These are phyloP conservation scores for Myiopsitta monachus DNA, from an alignment of 2,113 vertebrate genomes.

Conservation along the genomic window DNA sequence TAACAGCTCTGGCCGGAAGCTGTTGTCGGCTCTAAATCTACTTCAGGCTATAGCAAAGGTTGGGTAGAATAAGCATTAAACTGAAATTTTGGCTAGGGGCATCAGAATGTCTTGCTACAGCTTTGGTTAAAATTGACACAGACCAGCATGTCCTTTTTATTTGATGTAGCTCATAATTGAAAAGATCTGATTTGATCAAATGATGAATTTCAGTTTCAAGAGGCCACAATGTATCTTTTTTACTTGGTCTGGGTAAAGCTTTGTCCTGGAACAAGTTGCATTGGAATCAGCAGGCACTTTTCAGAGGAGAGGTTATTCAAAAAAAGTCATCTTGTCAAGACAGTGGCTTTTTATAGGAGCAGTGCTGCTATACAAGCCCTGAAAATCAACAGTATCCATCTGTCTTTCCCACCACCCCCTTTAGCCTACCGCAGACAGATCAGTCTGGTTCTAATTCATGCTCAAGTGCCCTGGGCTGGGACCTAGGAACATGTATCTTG, in stretches of 20 bases:
- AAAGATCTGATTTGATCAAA: not conserved
- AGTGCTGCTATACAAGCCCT: not conserved
- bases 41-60: not conserved
- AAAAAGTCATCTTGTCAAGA: fast-evolving
- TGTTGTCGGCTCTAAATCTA: not conserved
- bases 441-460: not conserved
- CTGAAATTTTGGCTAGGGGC: not conserved
- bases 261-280: not conserved
- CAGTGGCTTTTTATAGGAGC: not conserved
- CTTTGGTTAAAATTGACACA: not conserved
- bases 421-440: not conserved
- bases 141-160: not conserved
- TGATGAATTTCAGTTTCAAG: not conserved
- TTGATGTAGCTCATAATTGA: not conserved
- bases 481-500: fast-evolving
- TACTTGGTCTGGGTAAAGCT: not conserved
- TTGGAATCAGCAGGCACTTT: not conserved
- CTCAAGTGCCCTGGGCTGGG: not conserved
- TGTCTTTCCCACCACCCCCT: not conserved
- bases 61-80: not conserved
- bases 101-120: not conserved
- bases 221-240: not conserved
- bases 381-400: not conserved
- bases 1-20: not conserved
- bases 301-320: not conserved